Base-by-base conservation (phyloP, 2,888 invertebrate species). In the Brenthis daphne region DNA sequence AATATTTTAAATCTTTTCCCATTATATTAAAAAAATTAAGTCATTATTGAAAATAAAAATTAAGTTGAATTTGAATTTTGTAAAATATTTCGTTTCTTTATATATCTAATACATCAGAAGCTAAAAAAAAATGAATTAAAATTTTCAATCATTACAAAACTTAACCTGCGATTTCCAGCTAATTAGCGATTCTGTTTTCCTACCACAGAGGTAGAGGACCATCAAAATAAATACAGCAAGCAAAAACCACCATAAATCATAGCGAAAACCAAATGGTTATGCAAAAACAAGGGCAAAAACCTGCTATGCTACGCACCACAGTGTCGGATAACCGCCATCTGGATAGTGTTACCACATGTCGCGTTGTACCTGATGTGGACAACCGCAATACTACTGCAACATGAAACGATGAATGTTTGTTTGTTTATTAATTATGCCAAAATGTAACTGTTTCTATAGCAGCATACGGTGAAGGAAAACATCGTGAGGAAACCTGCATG, bases 261-360 rank as follows among this genome's bases (percentile, higher is more conserved):
- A 70, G 75, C 74, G 77, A 80, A 81, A 72, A 70, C 72, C 74
- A 73, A 71, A 75, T 70, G 73, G 68, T 73, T 73, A 77, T 74
- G 73, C 73, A 76, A 77, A 75, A 72, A 73, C 65, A 54, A 24
- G 47, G 58, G 68, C 69, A 77, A 83, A 85, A 84, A 82, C 74
- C 67, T 78, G 69, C 82, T 82, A 81, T 53, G 82, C 82, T 83
- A 82, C 83, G 83, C 77, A 82, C 84, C 84, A 83, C 71, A 67
- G 81, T 77, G 79, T 85, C 82, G 74, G 69, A 74, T 85, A 83
- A 66, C 86, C 70, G 73, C 76, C 85, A 86, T 87, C 84, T 87
- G 88, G 83, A 48, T 73, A 69, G 68, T 77, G 78, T 81, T 65
- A 43, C 47, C 37, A 43, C 37, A 43, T 53, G 37, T 14, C 14